Evolutionary conservation across 2,113 vertebrate species (phyloP).

Genomic region (Castor canadensis): DNA sequence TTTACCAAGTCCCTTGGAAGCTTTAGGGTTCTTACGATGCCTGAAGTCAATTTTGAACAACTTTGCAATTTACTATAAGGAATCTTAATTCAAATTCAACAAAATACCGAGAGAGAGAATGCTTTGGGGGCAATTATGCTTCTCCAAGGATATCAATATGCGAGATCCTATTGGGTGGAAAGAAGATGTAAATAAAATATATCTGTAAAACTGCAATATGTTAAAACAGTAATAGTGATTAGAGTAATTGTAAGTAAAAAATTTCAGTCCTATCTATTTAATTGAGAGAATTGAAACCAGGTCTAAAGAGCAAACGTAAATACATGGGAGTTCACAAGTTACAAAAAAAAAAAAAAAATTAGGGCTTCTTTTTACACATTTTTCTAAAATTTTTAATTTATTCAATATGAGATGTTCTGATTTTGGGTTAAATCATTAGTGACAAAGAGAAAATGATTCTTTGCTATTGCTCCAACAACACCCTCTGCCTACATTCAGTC

Average conservation of each 20-base stretch:
- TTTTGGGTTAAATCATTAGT: not conserved
- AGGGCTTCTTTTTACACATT: not conserved
- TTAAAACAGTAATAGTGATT: not conserved
- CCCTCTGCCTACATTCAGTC: not conserved
- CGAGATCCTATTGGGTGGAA: conserved; percentile 69
- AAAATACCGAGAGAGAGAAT: conserved; percentile 81
- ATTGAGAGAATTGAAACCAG: not conserved
- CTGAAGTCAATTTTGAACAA: conserved; percentile 85
- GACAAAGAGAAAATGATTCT: not conserved
- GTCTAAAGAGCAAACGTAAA: not conserved
- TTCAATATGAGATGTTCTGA: not conserved
- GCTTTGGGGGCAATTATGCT: conserved; percentile 76
- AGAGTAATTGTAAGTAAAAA: not conserved
- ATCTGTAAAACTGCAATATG: conserved; percentile 56
- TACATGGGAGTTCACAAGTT: not conserved
- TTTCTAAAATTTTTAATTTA: not conserved
- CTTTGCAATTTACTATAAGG: conserved; percentile 82
- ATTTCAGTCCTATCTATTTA: not conserved
- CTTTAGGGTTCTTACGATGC: conserved; percentile 87
- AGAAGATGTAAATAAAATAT: conserved; percentile 81
- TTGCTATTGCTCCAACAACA: not conserved
- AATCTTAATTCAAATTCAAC: conserved; percentile 86
- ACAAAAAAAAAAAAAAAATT: not conserved
- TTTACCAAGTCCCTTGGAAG: conserved; percentile 84
- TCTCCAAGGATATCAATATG: conserved; percentile 76